Base-by-base conservation (phyloP, 2,797 vertebrate genomes). In the Xyrichtys novacula region DNA sequence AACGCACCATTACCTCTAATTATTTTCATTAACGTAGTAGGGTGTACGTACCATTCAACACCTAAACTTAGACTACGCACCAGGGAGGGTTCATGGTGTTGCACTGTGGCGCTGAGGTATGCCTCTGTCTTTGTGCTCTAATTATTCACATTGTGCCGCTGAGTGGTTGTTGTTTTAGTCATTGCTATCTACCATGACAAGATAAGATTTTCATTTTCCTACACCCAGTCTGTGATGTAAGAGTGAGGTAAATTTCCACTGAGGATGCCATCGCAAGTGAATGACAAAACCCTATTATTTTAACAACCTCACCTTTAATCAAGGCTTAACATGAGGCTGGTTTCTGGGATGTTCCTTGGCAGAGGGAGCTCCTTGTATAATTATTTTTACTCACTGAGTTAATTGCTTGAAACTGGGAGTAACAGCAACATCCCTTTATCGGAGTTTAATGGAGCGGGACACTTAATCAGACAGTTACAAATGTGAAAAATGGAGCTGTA, bases 71-170 rank as follows among this genome's bases (percentile, higher is more conserved):
- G 6, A 68, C 38, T 38, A 22, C 23, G 32, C 20, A 38, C 20
- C 19, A 46, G 61, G 44, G 69, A 74, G 64, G 36, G 62, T 48
- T 12, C 29, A 28, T 6, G 7, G 29, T 25, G 3, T 46, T 54
- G 61, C 48, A 5, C 0, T 29, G 56, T 49, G 49, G 67, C 40
- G 29, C n/a, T 0, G 14, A 59, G 56, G 74, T 64, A 76, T 44
- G 69, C n/a, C 28, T 7, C 28, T 53, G 47, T 76, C 32, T 78
- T 19, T 71, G 62, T 43, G 71, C 75, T 79, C 67, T 81, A 71
- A 88, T 84, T 81, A 62, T 74, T 71, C 77, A 10, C 75, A 84
- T 83, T 87, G 84, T 86, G 60, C 46, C 42, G 31, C 19, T 76
- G 74, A 76, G 80, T 56, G 44, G 50, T 32, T 55, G 50, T 32